A percentile compares a stretch with the other conserved stretches of the same genome.
phyloP scores from a whole-genome alignment of 2,113 vertebrate species.

The Hucho hucho region DNA sequence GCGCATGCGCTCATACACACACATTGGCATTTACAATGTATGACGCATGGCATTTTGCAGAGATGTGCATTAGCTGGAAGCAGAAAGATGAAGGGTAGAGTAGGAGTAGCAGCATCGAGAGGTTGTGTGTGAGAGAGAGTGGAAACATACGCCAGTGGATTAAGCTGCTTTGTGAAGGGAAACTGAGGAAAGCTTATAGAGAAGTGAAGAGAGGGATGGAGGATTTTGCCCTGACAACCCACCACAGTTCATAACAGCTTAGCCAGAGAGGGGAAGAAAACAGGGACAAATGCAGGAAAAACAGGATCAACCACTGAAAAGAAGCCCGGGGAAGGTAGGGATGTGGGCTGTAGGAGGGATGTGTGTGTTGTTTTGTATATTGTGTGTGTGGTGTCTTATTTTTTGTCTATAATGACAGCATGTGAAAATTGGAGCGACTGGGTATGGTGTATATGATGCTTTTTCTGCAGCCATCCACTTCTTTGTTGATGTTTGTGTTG shows the following conservation, averaged over 20 bases:
- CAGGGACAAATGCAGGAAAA: slow-evolving; percentile 22
- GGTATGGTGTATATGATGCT: neutral
- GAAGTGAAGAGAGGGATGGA: neutral
- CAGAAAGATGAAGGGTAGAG: neutral
- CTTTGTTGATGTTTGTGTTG: slow-evolving; percentile 1
- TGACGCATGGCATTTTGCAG: neutral
- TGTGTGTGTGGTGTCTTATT: too few species aligned
- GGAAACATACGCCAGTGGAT: slow-evolving; percentile 3
- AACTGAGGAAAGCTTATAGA: neutral
- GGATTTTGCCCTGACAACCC: neutral
- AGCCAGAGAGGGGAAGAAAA: neutral
- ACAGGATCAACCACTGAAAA: slow-evolving; percentile 15
- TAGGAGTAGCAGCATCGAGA: neutral
- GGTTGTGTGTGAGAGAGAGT: neutral
- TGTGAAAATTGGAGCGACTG: neutral
- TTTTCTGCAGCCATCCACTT: neutral
- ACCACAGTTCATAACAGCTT: slow-evolving; percentile 9
- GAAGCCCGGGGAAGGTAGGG: slow-evolving; percentile 18
- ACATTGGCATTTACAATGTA: neutral
- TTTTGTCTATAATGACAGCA: neutral
- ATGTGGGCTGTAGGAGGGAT: neutral
- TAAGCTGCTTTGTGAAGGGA: neutral
- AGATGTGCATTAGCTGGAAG: neutral
- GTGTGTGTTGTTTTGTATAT: neutral
- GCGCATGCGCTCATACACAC: neutral